phyloP scores from a whole-genome alignment of 2,113 vertebrate genomes.

The Melanostigma gelatinosum region DNA sequence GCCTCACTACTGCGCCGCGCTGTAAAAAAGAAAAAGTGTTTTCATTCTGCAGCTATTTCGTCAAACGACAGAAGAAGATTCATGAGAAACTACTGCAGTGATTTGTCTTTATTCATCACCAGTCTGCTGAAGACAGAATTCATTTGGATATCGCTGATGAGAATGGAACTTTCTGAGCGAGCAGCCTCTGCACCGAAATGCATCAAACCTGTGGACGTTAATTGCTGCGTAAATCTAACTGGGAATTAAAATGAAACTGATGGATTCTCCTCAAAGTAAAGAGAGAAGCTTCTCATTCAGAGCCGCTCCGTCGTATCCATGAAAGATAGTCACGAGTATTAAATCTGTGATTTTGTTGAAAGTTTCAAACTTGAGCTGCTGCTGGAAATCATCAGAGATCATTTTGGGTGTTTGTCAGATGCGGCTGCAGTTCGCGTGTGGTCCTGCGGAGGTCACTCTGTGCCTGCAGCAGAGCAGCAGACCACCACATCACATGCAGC shows the following conservation, averaged over 20 bases:
- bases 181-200: constrained; percentile 11
- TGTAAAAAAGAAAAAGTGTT: not conserved
- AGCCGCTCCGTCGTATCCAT: not conserved
- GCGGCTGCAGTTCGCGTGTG: constrained; percentile 41
- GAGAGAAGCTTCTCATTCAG: constrained; percentile 15
- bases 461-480: constrained; percentile 44
- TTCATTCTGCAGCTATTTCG: constrained; percentile 6
- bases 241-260: constrained; percentile 26
- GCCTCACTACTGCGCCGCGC: not conserved
- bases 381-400: not conserved
- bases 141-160: constrained; percentile 24
- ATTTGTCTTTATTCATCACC: constrained; percentile 31
- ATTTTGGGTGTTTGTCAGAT: not conserved
- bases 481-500: constrained; percentile 10
- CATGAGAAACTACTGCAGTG: constrained; percentile 6
- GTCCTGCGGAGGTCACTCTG: constrained; percentile 74
- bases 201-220: constrained; percentile 18
- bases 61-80: not conserved
- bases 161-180: constrained; percentile 25
- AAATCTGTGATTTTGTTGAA: not conserved
- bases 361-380: not conserved
- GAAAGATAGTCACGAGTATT: not conserved
- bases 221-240: constrained; percentile 30
- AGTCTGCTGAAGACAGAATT: constrained; percentile 2
- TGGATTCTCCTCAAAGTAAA: constrained; percentile 21